A percentile compares a stretch with the other conserved stretches of the same genome.
Evolutionary conservation across 2,888 invertebrate species (phyloP).

Genomic region (Conomelus anceps): DNA sequence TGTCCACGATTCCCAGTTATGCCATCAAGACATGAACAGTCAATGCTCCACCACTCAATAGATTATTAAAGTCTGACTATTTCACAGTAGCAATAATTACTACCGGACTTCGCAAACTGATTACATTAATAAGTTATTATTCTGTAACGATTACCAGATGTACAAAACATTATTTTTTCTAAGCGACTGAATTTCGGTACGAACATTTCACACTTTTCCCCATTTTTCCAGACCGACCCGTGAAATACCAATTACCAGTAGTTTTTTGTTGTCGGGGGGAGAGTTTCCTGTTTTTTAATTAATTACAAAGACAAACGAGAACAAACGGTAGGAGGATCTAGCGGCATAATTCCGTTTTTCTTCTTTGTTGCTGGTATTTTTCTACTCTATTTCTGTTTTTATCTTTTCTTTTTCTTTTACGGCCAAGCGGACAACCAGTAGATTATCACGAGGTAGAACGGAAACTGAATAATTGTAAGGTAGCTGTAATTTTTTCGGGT

Average conservation of each 20-base stretch:
- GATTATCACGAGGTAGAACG: neutral
- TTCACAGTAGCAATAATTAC: neutral
- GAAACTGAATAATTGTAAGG: constrained; percentile 4
- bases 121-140: neutral
- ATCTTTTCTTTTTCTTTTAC: too few relatives aligned
- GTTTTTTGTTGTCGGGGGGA: neutral
- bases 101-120: neutral
- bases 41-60: neutral
- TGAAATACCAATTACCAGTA: neutral
- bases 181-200: neutral
- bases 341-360: neutral
- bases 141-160: neutral
- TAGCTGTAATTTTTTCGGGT: constrained; percentile 8
- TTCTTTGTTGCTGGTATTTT: neutral
- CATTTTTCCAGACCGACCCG: neutral
- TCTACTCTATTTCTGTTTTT: too few relatives aligned
- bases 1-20: neutral
- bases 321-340: neutral
- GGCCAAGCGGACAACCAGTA: neutral
- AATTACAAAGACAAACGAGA: neutral
- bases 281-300: neutral
- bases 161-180: neutral
- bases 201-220: neutral
- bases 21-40: neutral
- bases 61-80: neutral